Evolutionary conservation across 2,113 vertebrate genomes (phyloP), one percentile per base, ranked within the genome.

Genomic region (Pomatorhinus ruficollis): DNA sequence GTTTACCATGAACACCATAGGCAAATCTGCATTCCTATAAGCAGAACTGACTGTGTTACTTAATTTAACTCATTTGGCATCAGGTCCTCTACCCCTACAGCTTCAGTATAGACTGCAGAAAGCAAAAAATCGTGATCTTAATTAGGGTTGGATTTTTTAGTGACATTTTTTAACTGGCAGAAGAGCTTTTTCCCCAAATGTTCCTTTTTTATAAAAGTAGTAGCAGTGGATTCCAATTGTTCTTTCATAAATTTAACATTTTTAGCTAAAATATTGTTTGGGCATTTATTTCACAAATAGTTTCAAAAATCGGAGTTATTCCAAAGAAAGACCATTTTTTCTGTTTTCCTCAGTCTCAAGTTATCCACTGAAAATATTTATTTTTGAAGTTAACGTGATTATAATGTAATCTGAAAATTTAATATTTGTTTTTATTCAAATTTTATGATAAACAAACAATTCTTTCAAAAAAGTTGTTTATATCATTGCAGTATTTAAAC

Each of bases 21-120:
- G 42, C 9, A 94, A 91, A 91, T 87, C 78, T 71, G 12, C 57
- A 64, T 24, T 87, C 8, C 35, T 60, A 4, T 19, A 33, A 50
- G 35, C 30, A 63, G 33, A 93, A 84, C 15, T 81, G 23, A 33
- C 64, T 33, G 4, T 63, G 20, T 63, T 56, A 71, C 59, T 89
- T 66, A 40, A 69, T 83, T 86, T 86, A 83, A 78, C 39, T 71
- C 11, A n/a, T 84, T 76, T 93, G n/a, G 27, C 37, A 56, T 64
- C 72, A 71, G 72, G 52, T 39, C 11, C 19, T 75, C 42, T 30
- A 7, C n/a, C 44, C 19, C 11, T 56, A 25, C 24, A 64, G 19
- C 15, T 74, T 70, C 93, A 56, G 15, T 18, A 20, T 23, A 5
- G 10, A 27, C 15, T 66, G 20, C 10, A 84, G 44, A 9, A 20